Conservation (phyloP, 2,888 invertebrate species). For the Agriopis marginaria region DNA sequence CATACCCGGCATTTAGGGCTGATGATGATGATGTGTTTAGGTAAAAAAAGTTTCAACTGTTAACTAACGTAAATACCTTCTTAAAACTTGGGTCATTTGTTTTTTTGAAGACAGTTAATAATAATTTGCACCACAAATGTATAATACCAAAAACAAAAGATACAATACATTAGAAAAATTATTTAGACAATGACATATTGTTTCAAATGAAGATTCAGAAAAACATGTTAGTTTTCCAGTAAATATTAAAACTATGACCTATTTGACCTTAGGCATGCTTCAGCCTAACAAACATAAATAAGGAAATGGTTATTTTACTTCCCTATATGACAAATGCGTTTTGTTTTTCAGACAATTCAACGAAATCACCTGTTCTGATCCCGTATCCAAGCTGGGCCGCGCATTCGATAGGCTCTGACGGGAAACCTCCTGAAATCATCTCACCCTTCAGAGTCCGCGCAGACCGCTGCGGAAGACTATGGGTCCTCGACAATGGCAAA, state of each 20-base stretch:
- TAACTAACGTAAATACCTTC: no score
- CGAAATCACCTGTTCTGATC: conserved; percentile 89
- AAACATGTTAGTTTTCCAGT: no score
- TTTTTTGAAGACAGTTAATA: no score
- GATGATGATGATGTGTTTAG: no score
- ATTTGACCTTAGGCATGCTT: neutral
- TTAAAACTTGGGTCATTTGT: no score
- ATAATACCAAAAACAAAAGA: no score
- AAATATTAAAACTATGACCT: neutral
- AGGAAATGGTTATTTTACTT: neutral
- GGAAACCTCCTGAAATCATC: conserved; percentile 88
- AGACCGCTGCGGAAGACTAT: conserved; percentile 91
- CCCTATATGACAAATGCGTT: conserved; percentile 14
- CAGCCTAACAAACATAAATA: neutral
- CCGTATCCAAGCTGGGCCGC: conserved; percentile 94
- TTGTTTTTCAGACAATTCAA: conserved; percentile 86
- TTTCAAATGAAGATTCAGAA: neutral
- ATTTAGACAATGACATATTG: neutral
- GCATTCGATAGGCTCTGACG: conserved; percentile 85
- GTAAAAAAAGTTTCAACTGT: no score
- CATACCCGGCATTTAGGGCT: no score
- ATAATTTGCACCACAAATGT: no score
- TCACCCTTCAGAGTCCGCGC: conserved; percentile 91
- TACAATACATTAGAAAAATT: no score
- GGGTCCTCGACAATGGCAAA: conserved; percentile 92